Evolutionary conservation across 2,888 invertebrate genomes (phyloP), one percentile per base, ranked within the genome.

Genomic region (Leptopilina myrica): DNA sequence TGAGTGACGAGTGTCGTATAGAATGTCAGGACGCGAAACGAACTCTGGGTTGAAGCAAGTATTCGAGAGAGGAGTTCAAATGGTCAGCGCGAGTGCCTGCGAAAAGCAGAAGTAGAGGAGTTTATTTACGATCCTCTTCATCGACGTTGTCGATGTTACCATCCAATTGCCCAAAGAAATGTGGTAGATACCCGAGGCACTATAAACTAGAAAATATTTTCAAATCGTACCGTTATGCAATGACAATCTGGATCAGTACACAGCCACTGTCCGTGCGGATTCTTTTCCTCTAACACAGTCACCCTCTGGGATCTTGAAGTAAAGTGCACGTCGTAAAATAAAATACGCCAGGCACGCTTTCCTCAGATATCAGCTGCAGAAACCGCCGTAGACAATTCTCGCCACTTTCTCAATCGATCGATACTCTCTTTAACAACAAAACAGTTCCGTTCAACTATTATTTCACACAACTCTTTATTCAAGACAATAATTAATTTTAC

Each of bases 311-410:
- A 85, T 84, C 84, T 85, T 85, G 85, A 86, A 87, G 86, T 87
- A 89, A 85, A 89, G 88, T 87, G 86, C 86, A 81, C 79, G 82
- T 89, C 88, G 87, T 89, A 89, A 89, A 89, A 87, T 88, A 86
- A 89, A 89, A 84, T 85, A 86, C 86, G 73, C 85, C 84, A 78
- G 83, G 84, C 85, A 82, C 85, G 85, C 84, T 84, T 86, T 81
- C 79, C 84, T 64, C 81, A 75, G 81, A 81, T 82, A 86, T 85
- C 84, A 77, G 80, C 81, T 62, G 76, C 66, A 77, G 69, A 49
- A 69, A 69, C 69, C 49, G 12, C 49, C 12, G 59, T 49, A 49
- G 53, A 69, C 69, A 26, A 26, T 49, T 69, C 46, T 69, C 15
- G 53, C 49, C 12, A 49, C 26, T 26, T 49, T 20, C 20, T 20